Base-by-base conservation (phyloP, 53 echinoderm and acorn worm genomes). In the Antedon mediterranea region DNA sequence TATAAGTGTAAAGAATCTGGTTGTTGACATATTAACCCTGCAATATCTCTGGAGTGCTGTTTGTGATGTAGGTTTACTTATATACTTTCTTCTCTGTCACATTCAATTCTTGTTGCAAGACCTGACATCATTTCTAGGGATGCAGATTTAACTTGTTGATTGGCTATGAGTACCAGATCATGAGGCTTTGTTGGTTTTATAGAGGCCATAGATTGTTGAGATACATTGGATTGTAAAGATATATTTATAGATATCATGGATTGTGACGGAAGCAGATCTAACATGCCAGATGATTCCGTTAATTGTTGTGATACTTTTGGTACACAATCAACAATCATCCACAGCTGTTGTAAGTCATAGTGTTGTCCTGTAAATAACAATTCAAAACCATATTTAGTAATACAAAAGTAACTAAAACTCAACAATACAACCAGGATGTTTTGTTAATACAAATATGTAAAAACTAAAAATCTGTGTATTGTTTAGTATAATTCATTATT, bases 111-210 rank as follows among this genome's bases (percentile, higher is more conserved):
- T 57, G 11, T 57, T 26, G 9, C 57, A 13, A 57, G 23, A 1
- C 11, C 57, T 23, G 7, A 13, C 23, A 57, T 6, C 7, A 93
- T 83, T 31, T 73, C 81, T 32, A 43, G 76, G 28, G 82, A 75
- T 74, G 81, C 71, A 28, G 77, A 82, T 27, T 82, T 71, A 3
- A 89, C 76, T 81, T 93, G 93, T 32, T 90, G 78, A 29, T 90
- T 84, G 29, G 93, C 93, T 14, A 93, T 83, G 0, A 77, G 72
- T 29, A 91, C 93, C 37, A 93, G 75, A 71, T 93, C 90, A 20
- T 84, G 85, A 30, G 93, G 93, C 20, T 85, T 83, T 34, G 75
- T 78, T 31, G 88, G 81, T 34, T 77, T 80, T 0, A 86, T 80
- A 0, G 93, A 88, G 2, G 81, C 77, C 13, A 87, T 72, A 32